A percentile compares a stretch with the other conserved stretches of the same genome.
Conservation (phyloP, 1,140 invertebrate species). For the Aphaenogaster rudis region DNA sequence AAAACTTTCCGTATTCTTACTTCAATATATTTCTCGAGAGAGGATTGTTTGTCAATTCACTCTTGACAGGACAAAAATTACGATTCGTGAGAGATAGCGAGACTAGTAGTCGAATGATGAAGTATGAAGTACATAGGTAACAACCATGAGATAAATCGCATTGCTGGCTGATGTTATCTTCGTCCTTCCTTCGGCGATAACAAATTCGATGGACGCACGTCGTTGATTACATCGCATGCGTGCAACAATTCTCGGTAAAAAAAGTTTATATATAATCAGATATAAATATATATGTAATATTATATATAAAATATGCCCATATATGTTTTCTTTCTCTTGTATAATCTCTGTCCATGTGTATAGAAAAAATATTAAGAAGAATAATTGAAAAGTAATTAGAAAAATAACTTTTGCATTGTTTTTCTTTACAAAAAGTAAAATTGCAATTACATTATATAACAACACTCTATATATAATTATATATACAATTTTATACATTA, state of each 20-base stretch:
- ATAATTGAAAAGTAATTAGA: too few species aligned
- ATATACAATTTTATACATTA: too few species aligned
- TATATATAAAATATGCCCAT: too few species aligned
- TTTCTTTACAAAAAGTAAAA: too few species aligned
- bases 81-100: not conserved
- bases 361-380: too few species aligned
- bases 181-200: conserved; percentile 25
- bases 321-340: too few species aligned
- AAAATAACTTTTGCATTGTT: too few species aligned
- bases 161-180: not conserved
- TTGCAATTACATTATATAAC: too few species aligned
- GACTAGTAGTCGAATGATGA: not conserved
- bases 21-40: not conserved
- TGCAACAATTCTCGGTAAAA: not conserved
- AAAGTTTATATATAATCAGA: too few species aligned
- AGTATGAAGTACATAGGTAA: not conserved
- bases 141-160: not conserved
- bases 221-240: conserved; percentile 11
- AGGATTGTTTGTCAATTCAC: not conserved
- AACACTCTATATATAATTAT: too few species aligned
- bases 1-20: not conserved
- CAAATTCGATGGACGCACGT: not conserved
- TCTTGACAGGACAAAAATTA: not conserved
- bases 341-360: too few species aligned
- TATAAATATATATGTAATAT: too few species aligned